Percentiles rank a stretch among this genome's conserved stretches.
Conservation (phyloP, 2,113 vertebrate genomes). For the Etia nguti region DNA sequence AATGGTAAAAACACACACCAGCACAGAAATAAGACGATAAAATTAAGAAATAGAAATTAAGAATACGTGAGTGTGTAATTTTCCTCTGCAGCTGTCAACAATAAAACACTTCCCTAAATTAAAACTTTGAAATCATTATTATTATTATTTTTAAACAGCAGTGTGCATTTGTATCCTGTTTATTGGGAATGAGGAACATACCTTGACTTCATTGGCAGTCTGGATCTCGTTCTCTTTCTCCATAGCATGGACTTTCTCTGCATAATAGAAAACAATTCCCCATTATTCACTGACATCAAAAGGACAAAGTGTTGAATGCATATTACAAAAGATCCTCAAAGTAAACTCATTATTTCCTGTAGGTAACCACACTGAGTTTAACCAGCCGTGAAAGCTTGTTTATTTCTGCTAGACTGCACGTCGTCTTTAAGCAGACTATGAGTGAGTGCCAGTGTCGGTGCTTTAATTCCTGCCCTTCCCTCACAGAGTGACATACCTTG, state of each 20-base stretch:
- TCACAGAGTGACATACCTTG: constrained; percentile 74
- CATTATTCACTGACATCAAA: not conserved
- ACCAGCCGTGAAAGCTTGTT: not conserved
- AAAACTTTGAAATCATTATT: not conserved
- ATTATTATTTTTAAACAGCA: not conserved
- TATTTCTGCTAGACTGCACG: not conserved
- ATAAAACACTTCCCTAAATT: not conserved
- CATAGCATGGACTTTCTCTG: constrained; percentile 96
- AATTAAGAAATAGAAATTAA: not conserved
- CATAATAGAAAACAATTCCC: not conserved
- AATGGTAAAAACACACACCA: not conserved
- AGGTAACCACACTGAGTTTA: not conserved
- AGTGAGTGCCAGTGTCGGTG: not conserved
- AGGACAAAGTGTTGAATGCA: not conserved
- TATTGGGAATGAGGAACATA: not conserved
- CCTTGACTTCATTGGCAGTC: constrained; percentile 95
- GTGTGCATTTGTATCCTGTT: too few relatives aligned
- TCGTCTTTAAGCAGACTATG: not conserved
- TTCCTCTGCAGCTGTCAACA: not conserved
- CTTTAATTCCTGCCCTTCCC: not conserved
- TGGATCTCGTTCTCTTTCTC: constrained; percentile 97
- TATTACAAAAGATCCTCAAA: not conserved
- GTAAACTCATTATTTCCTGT: not conserved
- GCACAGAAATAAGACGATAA: not conserved
- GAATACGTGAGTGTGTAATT: rapidly evolving